These are phyloP conservation scores for Nomada fabriciana DNA, from an alignment of 2,888 invertebrate species.

Conservation along the genomic window DNA sequence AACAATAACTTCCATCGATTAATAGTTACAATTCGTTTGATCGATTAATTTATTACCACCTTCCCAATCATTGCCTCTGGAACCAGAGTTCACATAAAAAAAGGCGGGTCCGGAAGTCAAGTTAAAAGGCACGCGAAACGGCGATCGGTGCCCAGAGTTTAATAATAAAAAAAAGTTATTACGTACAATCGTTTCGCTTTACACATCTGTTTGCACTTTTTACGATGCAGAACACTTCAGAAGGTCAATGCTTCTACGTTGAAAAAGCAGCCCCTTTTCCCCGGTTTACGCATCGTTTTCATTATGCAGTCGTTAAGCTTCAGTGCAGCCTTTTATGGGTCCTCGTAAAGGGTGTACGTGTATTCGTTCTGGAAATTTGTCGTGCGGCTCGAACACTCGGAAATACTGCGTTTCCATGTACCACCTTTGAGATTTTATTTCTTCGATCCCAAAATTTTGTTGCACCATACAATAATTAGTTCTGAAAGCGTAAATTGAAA, in stretches of 20 bases:
- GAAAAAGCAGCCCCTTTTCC: constrained; percentile 31
- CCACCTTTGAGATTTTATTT: background rate
- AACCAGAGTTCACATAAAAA: too few relatives aligned
- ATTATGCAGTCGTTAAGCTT: constrained; percentile 66
- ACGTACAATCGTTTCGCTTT: constrained; percentile 21
- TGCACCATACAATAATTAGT: too few relatives aligned
- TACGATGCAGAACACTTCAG: constrained; percentile 21
- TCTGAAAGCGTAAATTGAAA: background rate
- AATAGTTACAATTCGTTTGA: too few relatives aligned
- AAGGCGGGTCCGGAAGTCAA: too few relatives aligned
- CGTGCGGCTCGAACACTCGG: background rate
- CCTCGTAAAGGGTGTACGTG: constrained; percentile 54
- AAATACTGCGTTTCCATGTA: background rate
- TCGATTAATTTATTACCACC: too few relatives aligned
- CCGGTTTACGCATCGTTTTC: constrained; percentile 65
- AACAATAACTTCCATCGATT: too few relatives aligned
- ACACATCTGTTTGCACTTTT: constrained; percentile 46
- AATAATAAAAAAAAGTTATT: constrained; percentile 10
- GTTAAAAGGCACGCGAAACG: background rate
- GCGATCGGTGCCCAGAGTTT: background rate
- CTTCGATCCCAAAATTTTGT: background rate
- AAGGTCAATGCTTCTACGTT: background rate
- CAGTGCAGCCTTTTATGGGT: constrained; percentile 61
- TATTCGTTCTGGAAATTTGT: constrained; percentile 48
- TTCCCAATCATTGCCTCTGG: too few relatives aligned